phyloP scores from a whole-genome alignment of 2,113 vertebrate genomes.

The Clinocottus analis region DNA sequence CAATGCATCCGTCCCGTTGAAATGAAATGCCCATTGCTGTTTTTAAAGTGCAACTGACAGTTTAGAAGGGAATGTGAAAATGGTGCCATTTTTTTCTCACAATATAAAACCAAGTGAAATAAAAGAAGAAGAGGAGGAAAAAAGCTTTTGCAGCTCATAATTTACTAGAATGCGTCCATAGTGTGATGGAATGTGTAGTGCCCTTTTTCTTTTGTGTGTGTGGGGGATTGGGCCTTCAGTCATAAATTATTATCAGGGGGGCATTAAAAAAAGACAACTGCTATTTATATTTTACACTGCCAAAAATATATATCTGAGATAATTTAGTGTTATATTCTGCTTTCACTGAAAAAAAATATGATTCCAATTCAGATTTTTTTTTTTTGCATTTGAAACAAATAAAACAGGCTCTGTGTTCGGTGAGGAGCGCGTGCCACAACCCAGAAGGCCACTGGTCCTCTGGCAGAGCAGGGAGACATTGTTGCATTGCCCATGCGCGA shows the following conservation, averaged over 20 bases:
- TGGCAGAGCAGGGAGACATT: no score
- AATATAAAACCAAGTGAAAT: slow-evolving; percentile 1
- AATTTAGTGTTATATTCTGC: slow-evolving; percentile 6
- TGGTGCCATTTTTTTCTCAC: slow-evolving; percentile 5
- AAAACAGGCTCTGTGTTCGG: no score
- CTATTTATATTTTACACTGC: no score
- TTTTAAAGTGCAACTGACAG: slow-evolving; percentile 77
- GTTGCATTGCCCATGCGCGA: no score
- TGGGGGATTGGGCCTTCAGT: not conserved
- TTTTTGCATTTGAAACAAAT: slow-evolving; percentile 3
- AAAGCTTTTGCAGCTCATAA: slow-evolving; percentile 14
- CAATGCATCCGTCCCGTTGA: slow-evolving; percentile 9
- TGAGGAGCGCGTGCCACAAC: no score
- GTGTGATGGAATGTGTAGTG: slow-evolving; percentile 36
- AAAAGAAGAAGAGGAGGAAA: not conserved
- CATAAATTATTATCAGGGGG: not conserved
- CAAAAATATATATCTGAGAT: not conserved
- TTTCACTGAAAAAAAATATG: not conserved
- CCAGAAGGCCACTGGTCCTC: no score
- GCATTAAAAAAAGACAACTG: no score
- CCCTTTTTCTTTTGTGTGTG: not conserved
- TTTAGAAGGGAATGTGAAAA: slow-evolving; percentile 12
- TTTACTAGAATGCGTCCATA: not conserved
- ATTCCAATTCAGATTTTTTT: not conserved
- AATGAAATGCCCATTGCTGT: slow-evolving; percentile 55